Evolutionary conservation across 2,797 vertebrate species (phyloP).

Genomic region (Ficedula albicollis): DNA sequence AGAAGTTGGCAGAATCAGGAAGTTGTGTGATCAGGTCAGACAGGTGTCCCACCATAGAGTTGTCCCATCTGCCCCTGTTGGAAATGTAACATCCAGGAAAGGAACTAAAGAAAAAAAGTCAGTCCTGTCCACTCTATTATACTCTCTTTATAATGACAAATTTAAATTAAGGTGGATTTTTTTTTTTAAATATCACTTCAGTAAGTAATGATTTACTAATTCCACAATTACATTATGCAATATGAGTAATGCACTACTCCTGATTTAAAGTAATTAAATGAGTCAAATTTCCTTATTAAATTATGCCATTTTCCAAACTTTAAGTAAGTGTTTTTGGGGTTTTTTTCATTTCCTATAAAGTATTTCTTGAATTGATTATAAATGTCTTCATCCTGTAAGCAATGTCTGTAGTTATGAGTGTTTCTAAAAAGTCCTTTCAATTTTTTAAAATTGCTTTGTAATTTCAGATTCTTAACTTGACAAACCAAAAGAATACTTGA

Average conservation of each 20-base stretch:
- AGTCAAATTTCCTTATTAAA: slow-evolving; percentile 49
- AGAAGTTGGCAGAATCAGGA: neutral
- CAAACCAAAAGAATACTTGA: neutral
- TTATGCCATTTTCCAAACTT: slow-evolving; percentile 28
- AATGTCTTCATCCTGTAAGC: neutral
- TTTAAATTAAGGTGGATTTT: neutral
- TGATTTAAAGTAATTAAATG: slow-evolving; percentile 45
- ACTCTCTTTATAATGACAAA: neutral
- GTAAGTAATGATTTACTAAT: slow-evolving; percentile 53
- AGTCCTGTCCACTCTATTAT: neutral
- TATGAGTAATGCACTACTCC: slow-evolving; percentile 28
- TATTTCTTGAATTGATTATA: neutral
- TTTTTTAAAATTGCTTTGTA: neutral
- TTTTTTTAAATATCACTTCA: neutral
- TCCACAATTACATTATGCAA: slow-evolving; percentile 35
- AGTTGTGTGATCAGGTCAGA: neutral
- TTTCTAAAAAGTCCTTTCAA: neutral
- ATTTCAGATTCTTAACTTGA: neutral
- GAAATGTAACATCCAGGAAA: neutral
- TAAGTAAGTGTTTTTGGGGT: neutral
- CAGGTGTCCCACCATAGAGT: neutral
- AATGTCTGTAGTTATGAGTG: neutral
- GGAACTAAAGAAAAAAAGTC: neutral
- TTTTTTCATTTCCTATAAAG: neutral
- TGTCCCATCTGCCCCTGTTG: neutral